Percentiles rank a stretch among this genome's conserved stretches.
Conservation (phyloP, 2,797 vertebrate species). For the Bufotes viridis region DNA sequence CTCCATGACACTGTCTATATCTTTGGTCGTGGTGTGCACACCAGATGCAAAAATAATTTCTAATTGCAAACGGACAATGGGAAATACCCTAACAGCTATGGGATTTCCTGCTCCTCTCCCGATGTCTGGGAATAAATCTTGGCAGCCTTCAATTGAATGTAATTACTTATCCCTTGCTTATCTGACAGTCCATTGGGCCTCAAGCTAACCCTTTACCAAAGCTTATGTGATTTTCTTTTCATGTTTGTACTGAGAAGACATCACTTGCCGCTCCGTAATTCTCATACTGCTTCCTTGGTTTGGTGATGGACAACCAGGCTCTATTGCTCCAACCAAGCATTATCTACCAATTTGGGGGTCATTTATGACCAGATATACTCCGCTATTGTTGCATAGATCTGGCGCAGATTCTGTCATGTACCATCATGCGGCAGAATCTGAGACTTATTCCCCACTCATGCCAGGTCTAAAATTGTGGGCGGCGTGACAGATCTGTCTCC, state of each 20-base stretch:
- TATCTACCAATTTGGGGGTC: too few species aligned
- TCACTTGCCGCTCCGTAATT: background rate
- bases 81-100: slow-evolving; percentile 67
- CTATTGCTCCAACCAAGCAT: too few species aligned
- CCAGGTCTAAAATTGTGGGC: too few species aligned
- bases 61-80: slow-evolving; percentile 58
- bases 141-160: slow-evolving; percentile 57
- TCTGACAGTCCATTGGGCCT: slow-evolving; percentile 60
- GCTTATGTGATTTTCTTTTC: background rate
- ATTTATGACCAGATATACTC: too few species aligned
- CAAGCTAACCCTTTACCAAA: background rate
- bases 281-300: background rate
- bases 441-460: too few species aligned
- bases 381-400: too few species aligned
- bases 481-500: too few species aligned
- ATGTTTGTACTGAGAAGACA: background rate
- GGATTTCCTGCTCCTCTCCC: slow-evolving; percentile 67
- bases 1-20: background rate
- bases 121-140: slow-evolving; percentile 63
- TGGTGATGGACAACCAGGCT: background rate
- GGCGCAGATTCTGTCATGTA: too few species aligned
- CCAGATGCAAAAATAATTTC: slow-evolving; percentile 29
- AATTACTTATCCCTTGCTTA: slow-evolving; percentile 60
- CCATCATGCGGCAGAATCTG: too few species aligned
- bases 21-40: background rate